Conservation (phyloP, 2,797 vertebrate genomes). For the Pseudochaenichthys georgianus region DNA sequence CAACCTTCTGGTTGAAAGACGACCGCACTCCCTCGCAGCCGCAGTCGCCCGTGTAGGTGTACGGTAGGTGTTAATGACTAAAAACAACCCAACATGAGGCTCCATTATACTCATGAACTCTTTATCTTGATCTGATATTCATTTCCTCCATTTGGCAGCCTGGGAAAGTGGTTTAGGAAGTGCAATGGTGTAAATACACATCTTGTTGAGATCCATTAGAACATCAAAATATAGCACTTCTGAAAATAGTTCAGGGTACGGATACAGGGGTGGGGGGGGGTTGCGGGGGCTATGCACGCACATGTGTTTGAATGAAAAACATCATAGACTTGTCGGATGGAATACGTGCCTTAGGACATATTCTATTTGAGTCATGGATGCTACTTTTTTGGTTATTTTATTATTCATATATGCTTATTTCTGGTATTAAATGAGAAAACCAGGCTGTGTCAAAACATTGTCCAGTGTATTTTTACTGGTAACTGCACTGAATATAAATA, state of each 20-base stretch:
- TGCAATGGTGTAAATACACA: constrained; percentile 37
- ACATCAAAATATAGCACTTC: constrained; percentile 42
- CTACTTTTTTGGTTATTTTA: neutral
- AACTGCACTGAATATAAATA: too few relatives aligned
- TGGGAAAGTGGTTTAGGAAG: constrained; percentile 34
- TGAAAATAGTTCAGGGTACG: constrained; percentile 57
- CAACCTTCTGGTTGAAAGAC: too few relatives aligned
- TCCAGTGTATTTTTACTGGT: neutral
- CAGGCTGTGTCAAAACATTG: neutral
- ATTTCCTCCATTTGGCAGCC: constrained; percentile 31
- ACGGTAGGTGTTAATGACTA: constrained; percentile 28
- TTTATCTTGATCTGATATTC: constrained; percentile 6
- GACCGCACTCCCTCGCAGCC: too few relatives aligned
- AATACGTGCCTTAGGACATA: neutral
- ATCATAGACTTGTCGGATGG: neutral
- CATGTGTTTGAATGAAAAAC: constrained; percentile 26
- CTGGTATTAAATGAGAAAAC: too few relatives aligned
- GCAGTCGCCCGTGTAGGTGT: too few relatives aligned
- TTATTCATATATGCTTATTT: neutral
- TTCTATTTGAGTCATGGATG: neutral
- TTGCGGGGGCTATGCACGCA: neutral
- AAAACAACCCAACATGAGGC: constrained; percentile 43
- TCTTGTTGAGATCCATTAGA: constrained; percentile 81
- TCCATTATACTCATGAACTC: constrained; percentile 48
- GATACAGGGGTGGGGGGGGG: neutral